These are phyloP conservation scores for Latrodectus geometricus DNA, from an alignment of 1,140 invertebrate genomes.

Conservation along the genomic window DNA sequence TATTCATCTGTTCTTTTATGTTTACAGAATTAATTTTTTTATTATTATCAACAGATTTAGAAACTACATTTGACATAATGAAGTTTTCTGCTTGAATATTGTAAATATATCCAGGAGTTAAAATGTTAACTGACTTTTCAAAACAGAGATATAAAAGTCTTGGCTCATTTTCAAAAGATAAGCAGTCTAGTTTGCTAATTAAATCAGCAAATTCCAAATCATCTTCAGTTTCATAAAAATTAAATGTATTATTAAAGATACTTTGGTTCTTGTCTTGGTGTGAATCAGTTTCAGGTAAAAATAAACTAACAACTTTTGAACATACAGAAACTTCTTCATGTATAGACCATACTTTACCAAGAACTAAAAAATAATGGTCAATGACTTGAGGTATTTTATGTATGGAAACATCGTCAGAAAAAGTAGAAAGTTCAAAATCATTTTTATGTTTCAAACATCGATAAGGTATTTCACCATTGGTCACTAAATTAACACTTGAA, in stretches of 20 bases:
- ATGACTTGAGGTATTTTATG: background rate
- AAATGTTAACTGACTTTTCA: background rate
- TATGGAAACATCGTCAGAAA: background rate
- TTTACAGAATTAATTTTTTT: background rate
- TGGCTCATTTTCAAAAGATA: background rate
- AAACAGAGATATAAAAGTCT: background rate
- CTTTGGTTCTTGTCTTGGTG: background rate
- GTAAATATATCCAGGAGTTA: constrained; percentile 7
- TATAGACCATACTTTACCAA: background rate
- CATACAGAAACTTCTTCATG: background rate
- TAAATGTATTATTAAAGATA: background rate
- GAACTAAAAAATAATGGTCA: background rate
- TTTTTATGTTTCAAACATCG: background rate
- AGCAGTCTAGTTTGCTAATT: background rate
- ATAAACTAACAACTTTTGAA: background rate
- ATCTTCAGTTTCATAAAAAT: constrained; percentile 5
- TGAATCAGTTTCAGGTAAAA: background rate
- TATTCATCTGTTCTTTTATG: background rate
- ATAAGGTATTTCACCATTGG: too few relatives aligned
- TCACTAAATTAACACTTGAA: too few relatives aligned
- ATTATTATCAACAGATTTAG: background rate
- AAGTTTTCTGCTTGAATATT: background rate
- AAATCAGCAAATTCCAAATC: constrained; percentile 12
- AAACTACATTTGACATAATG: background rate
- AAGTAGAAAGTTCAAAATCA: background rate